Evolutionary conservation across 2,797 vertebrate species (phyloP), one percentile per base, ranked within the genome.

Genomic region (Microhierax caerulescens): DNA sequence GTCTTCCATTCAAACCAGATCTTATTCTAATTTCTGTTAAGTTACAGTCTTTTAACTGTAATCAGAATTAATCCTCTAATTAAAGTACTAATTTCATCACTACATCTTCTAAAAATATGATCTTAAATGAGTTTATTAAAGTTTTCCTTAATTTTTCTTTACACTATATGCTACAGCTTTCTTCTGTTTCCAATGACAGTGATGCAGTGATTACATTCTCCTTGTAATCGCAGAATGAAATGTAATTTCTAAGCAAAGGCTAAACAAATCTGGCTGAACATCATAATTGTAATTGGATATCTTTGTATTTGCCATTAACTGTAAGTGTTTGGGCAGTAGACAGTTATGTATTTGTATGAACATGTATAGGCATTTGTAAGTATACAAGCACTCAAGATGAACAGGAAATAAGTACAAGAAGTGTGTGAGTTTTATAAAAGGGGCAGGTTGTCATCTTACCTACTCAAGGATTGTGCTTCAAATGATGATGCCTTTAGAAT

Each of bases 151-250:
- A 1, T 23, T 83, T 77, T 73, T 78, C 17, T 69, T 53, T 36
- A 17, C 5, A 28, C 13, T 84, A 3, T 23, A 24, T 1, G 3
- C 2, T 7, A 0, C 47, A 37, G 24, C 3, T 78, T 88, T 61
- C 10, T 85, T 70, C 27, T 69, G 0, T 76, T 81, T 91, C 37
- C 1, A 0, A 36, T 65, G 11, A 22, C 12, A 56, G 25, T 54
- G 48, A 57, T 72, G 23, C 27, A 85, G 27, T 59, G 28, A 69
- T 39, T 84, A 17, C 20, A n/a, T 79, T 91, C 11, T 51, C n/a
- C 53, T 47, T 86, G 39, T 68, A 90, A 65, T 90, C 45, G 30
- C 24, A 47, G 45, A 68, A 45, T 60, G 8, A 41, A 81, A 37
- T 12, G 2, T 37, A 72, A 48, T 36, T 81, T 80, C 47, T 48